Conservation (phyloP, 2,113 vertebrate species). For the Sander lucioperca region DNA sequence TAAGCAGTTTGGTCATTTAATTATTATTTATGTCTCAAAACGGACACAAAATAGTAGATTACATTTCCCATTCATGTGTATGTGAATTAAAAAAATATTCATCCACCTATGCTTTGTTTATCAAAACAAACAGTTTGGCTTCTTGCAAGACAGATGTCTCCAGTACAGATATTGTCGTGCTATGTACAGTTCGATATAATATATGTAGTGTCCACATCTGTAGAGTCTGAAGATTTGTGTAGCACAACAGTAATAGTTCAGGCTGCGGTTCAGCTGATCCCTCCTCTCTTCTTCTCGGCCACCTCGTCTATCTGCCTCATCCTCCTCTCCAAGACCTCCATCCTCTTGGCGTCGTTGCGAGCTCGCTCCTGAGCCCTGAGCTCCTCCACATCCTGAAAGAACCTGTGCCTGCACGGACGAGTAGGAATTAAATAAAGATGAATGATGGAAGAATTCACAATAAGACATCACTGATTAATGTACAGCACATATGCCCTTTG, state of each 20-base stretch:
- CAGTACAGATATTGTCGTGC: not conserved
- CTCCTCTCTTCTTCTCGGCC: slow-evolving; percentile 71
- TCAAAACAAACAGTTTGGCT: not conserved
- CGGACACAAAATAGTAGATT: slow-evolving; percentile 3
- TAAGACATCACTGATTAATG: not conserved
- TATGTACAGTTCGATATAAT: not conserved
- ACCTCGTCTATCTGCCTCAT: slow-evolving; percentile 77
- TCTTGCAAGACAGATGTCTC: not conserved
- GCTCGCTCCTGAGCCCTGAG: slow-evolving; percentile 79
- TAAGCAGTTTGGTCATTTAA: slow-evolving; percentile 3
- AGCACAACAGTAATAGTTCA: not conserved
- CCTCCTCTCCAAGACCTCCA: slow-evolving; percentile 81
- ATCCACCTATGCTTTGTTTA: not conserved
- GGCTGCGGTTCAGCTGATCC: slow-evolving; percentile 29
- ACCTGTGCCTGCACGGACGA: slow-evolving; percentile 70
- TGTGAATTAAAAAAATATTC: not conserved
- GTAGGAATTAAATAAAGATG: no score
- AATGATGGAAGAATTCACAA: not conserved
- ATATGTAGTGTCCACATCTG: not conserved
- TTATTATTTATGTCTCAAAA: slow-evolving; percentile 21
- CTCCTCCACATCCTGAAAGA: slow-evolving; percentile 78
- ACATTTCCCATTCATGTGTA: not conserved
- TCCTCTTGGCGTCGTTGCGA: slow-evolving; percentile 58
- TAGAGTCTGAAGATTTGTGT: not conserved
- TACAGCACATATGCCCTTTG: not conserved